Evolutionary conservation across 2,797 vertebrate species (phyloP), one percentile per base, ranked within the genome.

Genomic region (Austrolebias charrua): DNA sequence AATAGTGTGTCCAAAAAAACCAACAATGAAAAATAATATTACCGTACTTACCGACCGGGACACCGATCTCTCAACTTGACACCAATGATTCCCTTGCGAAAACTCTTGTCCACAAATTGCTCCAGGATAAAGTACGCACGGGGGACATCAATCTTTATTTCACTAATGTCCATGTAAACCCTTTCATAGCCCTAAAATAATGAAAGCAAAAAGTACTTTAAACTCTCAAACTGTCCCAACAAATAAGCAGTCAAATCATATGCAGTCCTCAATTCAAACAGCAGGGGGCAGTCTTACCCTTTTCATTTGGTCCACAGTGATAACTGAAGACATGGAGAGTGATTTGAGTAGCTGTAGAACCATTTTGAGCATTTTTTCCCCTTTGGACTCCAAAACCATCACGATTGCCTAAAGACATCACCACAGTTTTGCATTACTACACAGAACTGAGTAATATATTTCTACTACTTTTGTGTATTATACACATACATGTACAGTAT

Each of bases 81-180:
- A 80, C 94, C 92, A 71, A 99, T 95, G 72, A 99, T 91, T 78
- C 95, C 95, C 67, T 90, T 86, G 60, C 91, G 93, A 84, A 96
- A 96, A 87, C 97, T 97, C 77, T 95, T 93, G 69, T 98, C 96
- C 57, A 99, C 96, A 93, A 98, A 96, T 69, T 93, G 93, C 89
- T 99, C 97, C 63, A 99, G 92, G 72, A 97, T 89, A 68, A 94
- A 95, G 60, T 98, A 98, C 10, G 97, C 98, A 72, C 94, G 94
- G 49, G 97, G 98, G 50, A 96, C 97, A 65, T 99, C 98, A 44
- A 99, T 93, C 85, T 96, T 98, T 81, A 99, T 98, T 85, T 99
- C 98, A 24, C 94, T 94, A n/a, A 99, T 98, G 88, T 99, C 97
- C 91, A 91, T 90, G 79, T 98, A 99, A 91, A 99, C 93, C 86